These are phyloP conservation scores for Pasiphila rectangulata DNA, from an alignment of 2,888 invertebrate species.

Conservation along the genomic window DNA sequence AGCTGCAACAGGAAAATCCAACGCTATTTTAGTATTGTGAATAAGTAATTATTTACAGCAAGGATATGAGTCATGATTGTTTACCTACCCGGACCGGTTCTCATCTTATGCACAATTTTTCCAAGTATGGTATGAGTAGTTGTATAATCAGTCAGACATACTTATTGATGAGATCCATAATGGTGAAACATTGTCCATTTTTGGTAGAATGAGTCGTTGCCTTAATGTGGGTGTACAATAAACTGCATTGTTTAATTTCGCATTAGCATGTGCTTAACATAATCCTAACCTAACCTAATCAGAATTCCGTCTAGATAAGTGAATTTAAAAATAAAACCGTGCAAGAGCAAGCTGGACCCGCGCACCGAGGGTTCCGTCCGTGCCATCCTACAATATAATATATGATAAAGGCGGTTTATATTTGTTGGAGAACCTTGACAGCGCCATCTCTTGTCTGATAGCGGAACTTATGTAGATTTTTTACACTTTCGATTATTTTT, in stretches of 20 bases:
- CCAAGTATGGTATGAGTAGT: slow-evolving; percentile 58
- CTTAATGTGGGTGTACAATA: slow-evolving; percentile 38
- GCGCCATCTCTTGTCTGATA: no score
- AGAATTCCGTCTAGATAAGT: slow-evolving; percentile 1
- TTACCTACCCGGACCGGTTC: slow-evolving; percentile 56
- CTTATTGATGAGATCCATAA: slow-evolving; percentile 42
- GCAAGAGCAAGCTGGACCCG: no score
- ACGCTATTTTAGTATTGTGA: slow-evolving; percentile 42
- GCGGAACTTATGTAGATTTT: no score
- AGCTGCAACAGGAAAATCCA: slow-evolving; percentile 47
- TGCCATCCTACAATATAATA: no score
- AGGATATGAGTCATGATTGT: slow-evolving; percentile 56
- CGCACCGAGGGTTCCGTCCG: no score
- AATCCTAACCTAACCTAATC: slow-evolving; percentile 20
- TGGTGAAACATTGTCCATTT: slow-evolving; percentile 47
- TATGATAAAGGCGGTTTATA: no score
- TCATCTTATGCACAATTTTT: slow-evolving; percentile 57
- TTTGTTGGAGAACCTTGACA: no score
- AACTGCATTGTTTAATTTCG: slow-evolving; percentile 29
- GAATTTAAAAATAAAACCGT: no score
- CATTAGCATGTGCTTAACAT: slow-evolving; percentile 24
- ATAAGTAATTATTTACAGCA: slow-evolving; percentile 44
- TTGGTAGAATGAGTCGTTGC: slow-evolving; percentile 52
- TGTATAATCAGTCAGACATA: slow-evolving; percentile 41
- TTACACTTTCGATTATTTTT: no score